A percentile compares a stretch with the other conserved stretches of the same genome.
Conservation (phyloP, 35 echinoderm and acorn worm species). For the Acanthaster planci region DNA sequence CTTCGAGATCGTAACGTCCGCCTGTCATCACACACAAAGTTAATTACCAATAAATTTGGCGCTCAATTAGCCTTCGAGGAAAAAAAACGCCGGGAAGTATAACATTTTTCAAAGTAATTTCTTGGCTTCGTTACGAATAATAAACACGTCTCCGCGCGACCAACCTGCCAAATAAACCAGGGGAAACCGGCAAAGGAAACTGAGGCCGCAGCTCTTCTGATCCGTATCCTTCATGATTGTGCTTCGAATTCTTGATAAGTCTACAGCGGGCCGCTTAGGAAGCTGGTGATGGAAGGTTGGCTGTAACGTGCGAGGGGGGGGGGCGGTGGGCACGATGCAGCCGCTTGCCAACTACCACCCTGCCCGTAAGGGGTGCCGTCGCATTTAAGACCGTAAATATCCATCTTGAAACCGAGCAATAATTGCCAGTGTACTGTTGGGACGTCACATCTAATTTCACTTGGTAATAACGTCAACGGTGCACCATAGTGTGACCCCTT, state of each 20-base stretch:
- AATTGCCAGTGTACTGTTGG: conserved; percentile 25
- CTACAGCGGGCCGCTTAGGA: background rate
- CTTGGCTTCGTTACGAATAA: background rate
- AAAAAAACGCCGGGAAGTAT: background rate
- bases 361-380: too few species aligned
- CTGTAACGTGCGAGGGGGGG: too few species aligned
- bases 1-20: too few species aligned
- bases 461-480: conserved; percentile 9
- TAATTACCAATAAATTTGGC: background rate
- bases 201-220: background rate
- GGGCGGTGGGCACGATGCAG: too few species aligned
- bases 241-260: background rate
- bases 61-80: background rate
- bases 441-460: conserved; percentile 24
- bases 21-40: background rate
- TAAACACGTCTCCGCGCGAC: background rate
- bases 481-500: background rate
- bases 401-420: background rate
- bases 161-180: too few species aligned
- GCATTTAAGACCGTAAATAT: too few species aligned
- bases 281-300: background rate
- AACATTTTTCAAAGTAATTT: background rate
- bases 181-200: too few species aligned
- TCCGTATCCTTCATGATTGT: background rate
- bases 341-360: too few species aligned